These are phyloP conservation scores for Battus philenor DNA, from an alignment of 1,140 invertebrate genomes.

Conservation along the genomic window DNA sequence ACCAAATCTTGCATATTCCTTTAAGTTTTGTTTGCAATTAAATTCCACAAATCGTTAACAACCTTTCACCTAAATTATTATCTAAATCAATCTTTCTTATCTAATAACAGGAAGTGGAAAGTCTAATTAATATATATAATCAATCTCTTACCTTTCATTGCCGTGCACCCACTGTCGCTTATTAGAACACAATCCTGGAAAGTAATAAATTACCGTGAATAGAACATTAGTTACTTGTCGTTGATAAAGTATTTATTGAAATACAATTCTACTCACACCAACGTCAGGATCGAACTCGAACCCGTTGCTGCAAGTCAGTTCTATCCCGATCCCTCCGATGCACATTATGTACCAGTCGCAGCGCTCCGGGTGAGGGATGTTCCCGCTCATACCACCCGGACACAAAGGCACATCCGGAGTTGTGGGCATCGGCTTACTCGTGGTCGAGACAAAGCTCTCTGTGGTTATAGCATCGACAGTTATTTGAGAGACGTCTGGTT, in stretches of 20 bases:
- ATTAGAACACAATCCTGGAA: constrained; percentile 15
- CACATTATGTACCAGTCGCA: constrained; percentile 40
- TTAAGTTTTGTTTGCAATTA: too few species aligned
- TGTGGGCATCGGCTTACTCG: too few species aligned
- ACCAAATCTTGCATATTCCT: too few species aligned
- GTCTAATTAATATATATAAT: too few species aligned
- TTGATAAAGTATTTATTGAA: not conserved
- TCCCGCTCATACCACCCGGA: too few species aligned
- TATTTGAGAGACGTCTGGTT: too few species aligned
- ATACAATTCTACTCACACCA: constrained; percentile 14
- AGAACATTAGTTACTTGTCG: not conserved
- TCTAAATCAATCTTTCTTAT: too few species aligned
- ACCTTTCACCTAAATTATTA: too few species aligned
- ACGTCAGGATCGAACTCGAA: constrained; percentile 34
- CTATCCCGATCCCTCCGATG: constrained; percentile 23
- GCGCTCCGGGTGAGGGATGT: constrained; percentile 27
- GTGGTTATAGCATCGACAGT: not conserved
- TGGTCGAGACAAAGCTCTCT: constrained; percentile 15
- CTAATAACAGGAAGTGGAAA: too few species aligned
- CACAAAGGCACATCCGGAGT: too few species aligned
- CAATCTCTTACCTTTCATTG: constrained; percentile 6
- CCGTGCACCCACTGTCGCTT: constrained; percentile 14
- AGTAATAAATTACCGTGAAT: constrained; percentile 15
- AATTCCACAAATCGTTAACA: too few species aligned
- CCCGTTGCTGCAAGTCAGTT: constrained; percentile 29